Percentiles rank a stretch among this genome's conserved stretches.
These are phyloP conservation scores for Sphaerodactylus townsendi DNA, from an alignment of 2,113 vertebrate genomes.

Conservation along the genomic window DNA sequence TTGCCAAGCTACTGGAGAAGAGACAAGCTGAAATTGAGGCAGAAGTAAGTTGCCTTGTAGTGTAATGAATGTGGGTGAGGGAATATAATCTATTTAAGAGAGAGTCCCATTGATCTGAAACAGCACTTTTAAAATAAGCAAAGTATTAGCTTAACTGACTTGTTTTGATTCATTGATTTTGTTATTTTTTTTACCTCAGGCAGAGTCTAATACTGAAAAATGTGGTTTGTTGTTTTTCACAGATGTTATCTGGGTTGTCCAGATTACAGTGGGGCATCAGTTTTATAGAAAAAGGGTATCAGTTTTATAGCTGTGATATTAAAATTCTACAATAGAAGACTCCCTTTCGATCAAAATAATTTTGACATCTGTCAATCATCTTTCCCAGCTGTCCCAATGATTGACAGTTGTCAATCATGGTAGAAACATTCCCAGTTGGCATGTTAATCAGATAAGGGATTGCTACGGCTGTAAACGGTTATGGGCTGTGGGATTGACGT, in stretches of 20 bases:
- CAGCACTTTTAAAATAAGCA: not conserved
- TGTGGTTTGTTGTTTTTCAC: not conserved
- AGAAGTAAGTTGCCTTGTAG: slow-evolving; percentile 64
- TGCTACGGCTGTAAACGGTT: too few relatives aligned
- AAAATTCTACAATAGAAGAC: too few relatives aligned
- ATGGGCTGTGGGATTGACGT: too few relatives aligned
- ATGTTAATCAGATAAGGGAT: too few relatives aligned
- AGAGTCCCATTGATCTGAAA: not conserved
- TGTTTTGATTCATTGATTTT: too few relatives aligned
- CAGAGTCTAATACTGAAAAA: not conserved
- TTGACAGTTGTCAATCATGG: too few relatives aligned
- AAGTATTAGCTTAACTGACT: too few relatives aligned
- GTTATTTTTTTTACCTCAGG: too few relatives aligned
- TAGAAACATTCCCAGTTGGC: too few relatives aligned
- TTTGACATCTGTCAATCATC: too few relatives aligned
- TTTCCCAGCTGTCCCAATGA: too few relatives aligned
- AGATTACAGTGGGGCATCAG: not conserved
- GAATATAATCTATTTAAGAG: not conserved
- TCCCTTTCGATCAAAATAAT: too few relatives aligned
- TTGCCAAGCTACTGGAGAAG: slow-evolving; percentile 78
- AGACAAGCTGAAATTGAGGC: slow-evolving; percentile 75
- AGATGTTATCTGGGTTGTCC: not conserved
- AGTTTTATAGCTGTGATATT: not conserved
- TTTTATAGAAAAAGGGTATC: not conserved
- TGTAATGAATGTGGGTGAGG: accelerated